Conservation (phyloP, 2,888 invertebrate genomes). For the Selenia dentaria region DNA sequence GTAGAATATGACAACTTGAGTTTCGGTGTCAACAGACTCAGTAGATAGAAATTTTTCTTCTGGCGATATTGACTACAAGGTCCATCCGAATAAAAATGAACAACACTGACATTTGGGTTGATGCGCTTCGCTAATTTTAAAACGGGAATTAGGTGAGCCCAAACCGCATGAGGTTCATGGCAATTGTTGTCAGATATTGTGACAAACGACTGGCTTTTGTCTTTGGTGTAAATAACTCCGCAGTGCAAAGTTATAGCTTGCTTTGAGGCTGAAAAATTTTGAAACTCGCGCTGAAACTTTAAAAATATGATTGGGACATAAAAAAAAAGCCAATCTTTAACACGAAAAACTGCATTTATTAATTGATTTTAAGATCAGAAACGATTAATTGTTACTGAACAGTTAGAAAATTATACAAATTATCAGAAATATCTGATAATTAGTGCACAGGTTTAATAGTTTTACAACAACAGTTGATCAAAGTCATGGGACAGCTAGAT, state of each 20-base stretch:
- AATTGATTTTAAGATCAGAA: too few species aligned
- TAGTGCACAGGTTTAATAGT: too few species aligned
- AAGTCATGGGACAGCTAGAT: too few species aligned
- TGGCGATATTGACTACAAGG: constrained; percentile 37
- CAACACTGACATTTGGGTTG: constrained; percentile 20
- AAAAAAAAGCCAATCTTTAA: too few species aligned
- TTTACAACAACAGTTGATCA: too few species aligned
- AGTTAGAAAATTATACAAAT: too few species aligned
- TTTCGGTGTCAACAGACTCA: constrained; percentile 25
- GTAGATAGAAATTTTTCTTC: constrained; percentile 36
- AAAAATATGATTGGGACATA: too few species aligned
- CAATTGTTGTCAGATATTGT: constrained; percentile 8
- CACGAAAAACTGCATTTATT: too few species aligned
- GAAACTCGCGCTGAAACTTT: too few species aligned
- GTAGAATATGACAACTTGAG: constrained; percentile 28
- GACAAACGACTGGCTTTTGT: constrained; percentile 4
- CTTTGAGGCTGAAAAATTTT: not conserved
- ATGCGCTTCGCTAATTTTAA: constrained; percentile 23
- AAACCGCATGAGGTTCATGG: too few species aligned
- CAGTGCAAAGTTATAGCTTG: not conserved
- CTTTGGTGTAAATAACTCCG: constrained; percentile 2
- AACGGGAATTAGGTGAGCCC: constrained; percentile 23
- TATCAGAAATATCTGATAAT: too few species aligned
- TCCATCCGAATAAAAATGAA: constrained; percentile 39
- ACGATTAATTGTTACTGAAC: too few species aligned